These are phyloP conservation scores for Pantherophis vulpinus DNA, from an alignment of 2,797 vertebrate genomes.

Conservation along the genomic window DNA sequence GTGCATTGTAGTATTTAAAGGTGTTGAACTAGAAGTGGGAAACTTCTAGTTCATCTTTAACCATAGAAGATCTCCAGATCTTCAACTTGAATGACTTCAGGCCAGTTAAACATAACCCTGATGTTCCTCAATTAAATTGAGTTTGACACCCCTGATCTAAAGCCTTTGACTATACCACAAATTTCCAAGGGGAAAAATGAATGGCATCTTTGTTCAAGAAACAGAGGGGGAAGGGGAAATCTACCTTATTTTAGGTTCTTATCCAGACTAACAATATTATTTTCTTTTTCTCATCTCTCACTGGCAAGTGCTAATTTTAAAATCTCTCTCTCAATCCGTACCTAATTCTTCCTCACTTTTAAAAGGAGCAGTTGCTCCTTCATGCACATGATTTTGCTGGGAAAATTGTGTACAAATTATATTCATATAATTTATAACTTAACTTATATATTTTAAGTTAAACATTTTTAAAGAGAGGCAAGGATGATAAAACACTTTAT, in stretches of 20 bases:
- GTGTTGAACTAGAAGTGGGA: not conserved
- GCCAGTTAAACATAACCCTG: too few species aligned
- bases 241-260: not conserved
- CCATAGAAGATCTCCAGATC: not conserved
- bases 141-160: not conserved
- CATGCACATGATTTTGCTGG: not conserved
- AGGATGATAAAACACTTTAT: too few species aligned
- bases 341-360: not conserved
- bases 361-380: not conserved
- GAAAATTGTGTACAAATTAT: rapidly evolving
- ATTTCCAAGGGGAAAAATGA: not conserved
- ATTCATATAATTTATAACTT: not conserved
- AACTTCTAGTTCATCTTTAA: not conserved
- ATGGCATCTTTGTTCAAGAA: not conserved
- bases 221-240: not conserved
- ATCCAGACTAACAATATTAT: not conserved
- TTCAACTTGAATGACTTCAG: not conserved
- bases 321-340: not conserved
- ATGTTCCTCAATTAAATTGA: too few species aligned
- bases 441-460: too few species aligned
- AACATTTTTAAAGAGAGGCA: too few species aligned
- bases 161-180: not conserved
- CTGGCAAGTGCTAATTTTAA: not conserved
- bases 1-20: not conserved
- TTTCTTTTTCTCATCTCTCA: not conserved